Conservation (phyloP, 2,797 vertebrate genomes). For the Sebastes iracundus region DNA sequence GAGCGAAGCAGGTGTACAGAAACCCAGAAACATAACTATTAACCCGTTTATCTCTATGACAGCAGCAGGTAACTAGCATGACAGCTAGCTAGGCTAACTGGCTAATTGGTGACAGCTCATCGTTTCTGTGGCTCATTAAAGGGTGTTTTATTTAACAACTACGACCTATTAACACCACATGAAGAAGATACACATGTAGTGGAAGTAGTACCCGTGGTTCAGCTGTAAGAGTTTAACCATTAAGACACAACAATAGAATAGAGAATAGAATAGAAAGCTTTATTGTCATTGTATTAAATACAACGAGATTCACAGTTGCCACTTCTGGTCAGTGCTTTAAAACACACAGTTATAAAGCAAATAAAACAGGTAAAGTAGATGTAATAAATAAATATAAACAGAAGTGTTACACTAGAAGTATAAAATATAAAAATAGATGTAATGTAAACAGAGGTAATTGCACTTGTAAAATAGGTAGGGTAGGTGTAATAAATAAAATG, state of each 20-base stretch:
- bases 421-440: no score
- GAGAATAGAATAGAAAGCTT: no score
- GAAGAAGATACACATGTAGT: neutral
- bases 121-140: constrained; percentile 18
- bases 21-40: neutral
- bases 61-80: constrained; percentile 54
- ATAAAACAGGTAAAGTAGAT: no score
- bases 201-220: neutral
- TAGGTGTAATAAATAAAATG: no score
- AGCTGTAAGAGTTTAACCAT: neutral
- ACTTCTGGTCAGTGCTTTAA: no score
- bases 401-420: no score
- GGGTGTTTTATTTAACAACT: neutral
- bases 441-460: no score
- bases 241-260: constrained; percentile 4
- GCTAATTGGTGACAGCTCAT: constrained; percentile 70
- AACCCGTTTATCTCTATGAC: constrained; percentile 8
- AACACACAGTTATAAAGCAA: no score
- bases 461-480: no score
- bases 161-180: neutral
- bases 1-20: constrained; percentile 43
- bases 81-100: constrained; percentile 60
- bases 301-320: no score
- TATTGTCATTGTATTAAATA: no score
- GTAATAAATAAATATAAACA: no score